phyloP scores from a whole-genome alignment of 2,113 vertebrate genomes.

The Meleagris gallopavo region DNA sequence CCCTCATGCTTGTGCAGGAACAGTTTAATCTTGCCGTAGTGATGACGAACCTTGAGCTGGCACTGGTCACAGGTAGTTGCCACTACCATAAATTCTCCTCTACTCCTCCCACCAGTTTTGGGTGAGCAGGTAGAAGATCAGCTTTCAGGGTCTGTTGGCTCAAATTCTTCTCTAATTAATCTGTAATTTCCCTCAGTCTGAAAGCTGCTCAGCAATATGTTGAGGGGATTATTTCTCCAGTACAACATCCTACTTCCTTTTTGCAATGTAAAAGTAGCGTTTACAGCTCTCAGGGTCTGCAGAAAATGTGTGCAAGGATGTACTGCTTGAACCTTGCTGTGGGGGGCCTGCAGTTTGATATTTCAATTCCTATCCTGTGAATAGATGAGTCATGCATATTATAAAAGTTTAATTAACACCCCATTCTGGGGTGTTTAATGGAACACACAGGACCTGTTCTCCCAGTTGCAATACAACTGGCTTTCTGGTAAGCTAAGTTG shows the following conservation, averaged over 20 bases:
- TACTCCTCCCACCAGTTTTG: not conserved
- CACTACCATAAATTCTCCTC: not conserved
- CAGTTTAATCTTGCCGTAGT: not conserved
- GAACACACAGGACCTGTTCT: not conserved
- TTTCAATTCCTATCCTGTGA: not conserved
- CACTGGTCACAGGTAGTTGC: not conserved
- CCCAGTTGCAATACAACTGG: not conserved
- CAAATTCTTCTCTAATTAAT: not conserved
- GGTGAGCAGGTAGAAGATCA: not conserved
- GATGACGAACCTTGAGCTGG: not conserved
- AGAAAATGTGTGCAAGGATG: not conserved
- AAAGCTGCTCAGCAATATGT: not conserved
- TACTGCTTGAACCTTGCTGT: not conserved
- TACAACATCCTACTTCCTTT: not conserved
- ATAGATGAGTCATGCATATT: not conserved
- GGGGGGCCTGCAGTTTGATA: not conserved
- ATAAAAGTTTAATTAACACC: not conserved
- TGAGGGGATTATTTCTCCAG: not conserved
- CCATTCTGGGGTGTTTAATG: not conserved
- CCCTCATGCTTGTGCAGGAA: not conserved
- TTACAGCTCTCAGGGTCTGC: not conserved
- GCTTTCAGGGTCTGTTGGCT: not conserved
- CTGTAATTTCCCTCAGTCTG: not conserved
- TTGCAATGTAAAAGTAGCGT: not conserved
- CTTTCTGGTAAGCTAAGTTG: slow-evolving; percentile 13